Conservation (phyloP, 92 coral and sea anemone genomes). For the Parazoanthus swiftii region DNA sequence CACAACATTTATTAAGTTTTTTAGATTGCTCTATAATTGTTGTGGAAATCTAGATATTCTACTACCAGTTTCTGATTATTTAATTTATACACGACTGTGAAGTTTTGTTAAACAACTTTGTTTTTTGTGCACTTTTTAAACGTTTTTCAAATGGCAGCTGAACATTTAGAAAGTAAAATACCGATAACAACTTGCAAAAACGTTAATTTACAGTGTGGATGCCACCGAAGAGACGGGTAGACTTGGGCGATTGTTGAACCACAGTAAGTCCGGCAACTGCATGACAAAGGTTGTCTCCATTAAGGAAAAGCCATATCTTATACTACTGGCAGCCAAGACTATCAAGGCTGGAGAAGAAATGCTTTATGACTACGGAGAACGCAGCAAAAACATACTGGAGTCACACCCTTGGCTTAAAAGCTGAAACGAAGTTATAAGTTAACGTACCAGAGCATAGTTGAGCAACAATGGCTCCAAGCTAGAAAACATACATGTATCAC, state of each 20-base stretch:
- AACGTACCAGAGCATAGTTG: neutral
- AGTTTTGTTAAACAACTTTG: too few relatives aligned
- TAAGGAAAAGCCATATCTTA: slow-evolving; percentile 77
- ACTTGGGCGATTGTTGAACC: slow-evolving; percentile 92
- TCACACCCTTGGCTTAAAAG: slow-evolving; percentile 90
- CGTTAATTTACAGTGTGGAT: slow-evolving; percentile 72
- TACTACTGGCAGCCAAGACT: slow-evolving; percentile 69
- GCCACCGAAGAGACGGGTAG: slow-evolving; percentile 91
- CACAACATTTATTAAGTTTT: too few relatives aligned
- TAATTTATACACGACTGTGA: too few relatives aligned
- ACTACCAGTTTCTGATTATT: too few relatives aligned
- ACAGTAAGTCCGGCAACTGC: slow-evolving; percentile 93
- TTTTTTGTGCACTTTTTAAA: too few relatives aligned
- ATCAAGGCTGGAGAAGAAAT: slow-evolving; percentile 80
- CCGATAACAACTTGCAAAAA: neutral
- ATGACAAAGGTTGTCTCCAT: slow-evolving; percentile 76
- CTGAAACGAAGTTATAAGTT: slow-evolving; percentile 10
- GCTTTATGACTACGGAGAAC: slow-evolving; percentile 92
- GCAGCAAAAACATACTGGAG: slow-evolving; percentile 75
- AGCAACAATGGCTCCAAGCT: neutral
- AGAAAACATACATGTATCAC: neutral
- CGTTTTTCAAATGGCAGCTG: neutral
- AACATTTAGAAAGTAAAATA: too few relatives aligned
- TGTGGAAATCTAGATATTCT: too few relatives aligned
- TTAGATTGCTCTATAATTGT: too few relatives aligned